phyloP scores from a whole-genome alignment of 2,888 invertebrate species.

The Anagyrus pseudococci region DNA sequence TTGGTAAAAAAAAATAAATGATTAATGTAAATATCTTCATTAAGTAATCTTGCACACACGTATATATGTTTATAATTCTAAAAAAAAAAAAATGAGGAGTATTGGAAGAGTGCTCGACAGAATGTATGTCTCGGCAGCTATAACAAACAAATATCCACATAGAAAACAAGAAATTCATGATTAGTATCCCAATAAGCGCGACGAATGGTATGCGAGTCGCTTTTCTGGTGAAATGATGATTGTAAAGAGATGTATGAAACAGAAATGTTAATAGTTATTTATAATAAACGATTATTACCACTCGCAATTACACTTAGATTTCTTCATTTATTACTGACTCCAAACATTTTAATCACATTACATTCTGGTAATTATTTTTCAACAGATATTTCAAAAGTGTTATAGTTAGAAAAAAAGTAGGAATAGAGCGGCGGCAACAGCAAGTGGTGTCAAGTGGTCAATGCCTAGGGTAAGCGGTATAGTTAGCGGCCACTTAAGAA shows the following conservation, averaged over 20 bases:
- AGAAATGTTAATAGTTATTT: slow-evolving; percentile 56
- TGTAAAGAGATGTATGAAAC: slow-evolving; percentile 48
- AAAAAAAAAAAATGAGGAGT: slow-evolving; percentile 30
- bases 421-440: too few species aligned
- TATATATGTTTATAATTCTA: slow-evolving; percentile 54
- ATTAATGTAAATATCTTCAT: slow-evolving; percentile 53
- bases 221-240: slow-evolving; percentile 38
- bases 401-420: too few species aligned
- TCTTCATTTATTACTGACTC: too few species aligned
- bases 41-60: slow-evolving; percentile 51
- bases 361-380: too few species aligned
- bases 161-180: slow-evolving; percentile 33
- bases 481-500: too few species aligned
- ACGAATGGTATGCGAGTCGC: slow-evolving; percentile 41
- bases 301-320: slow-evolving; percentile 27
- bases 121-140: slow-evolving; percentile 18
- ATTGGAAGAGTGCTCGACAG: slow-evolving; percentile 28
- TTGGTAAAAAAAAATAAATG: slow-evolving; percentile 40
- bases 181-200: slow-evolving; percentile 44
- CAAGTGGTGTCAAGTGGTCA: too few species aligned
- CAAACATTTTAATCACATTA: too few species aligned
- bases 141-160: slow-evolving; percentile 24
- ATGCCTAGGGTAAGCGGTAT: too few species aligned
- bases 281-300: slow-evolving; percentile 57
- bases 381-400: too few species aligned